These are phyloP conservation scores for Amaurobius ferox DNA, from an alignment of 2,888 invertebrate genomes.

Conservation along the genomic window DNA sequence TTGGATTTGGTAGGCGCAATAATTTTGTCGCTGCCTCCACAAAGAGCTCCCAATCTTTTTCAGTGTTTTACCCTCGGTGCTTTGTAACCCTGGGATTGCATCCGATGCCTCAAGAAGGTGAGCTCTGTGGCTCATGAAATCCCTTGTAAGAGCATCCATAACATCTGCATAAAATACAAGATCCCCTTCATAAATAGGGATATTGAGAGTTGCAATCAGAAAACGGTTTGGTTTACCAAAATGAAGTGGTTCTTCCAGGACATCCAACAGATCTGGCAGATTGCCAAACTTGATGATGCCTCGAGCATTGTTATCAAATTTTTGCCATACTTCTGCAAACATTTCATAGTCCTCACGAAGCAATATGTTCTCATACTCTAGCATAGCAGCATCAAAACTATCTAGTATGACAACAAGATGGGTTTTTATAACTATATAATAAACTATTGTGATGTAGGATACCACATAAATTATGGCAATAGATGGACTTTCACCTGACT, in stretches of 20 bases:
- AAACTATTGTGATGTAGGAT: constrained; percentile 62
- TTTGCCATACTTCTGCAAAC: constrained; percentile 69
- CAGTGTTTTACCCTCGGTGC: constrained; percentile 53
- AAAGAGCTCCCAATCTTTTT: constrained; percentile 60
- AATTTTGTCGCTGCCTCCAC: constrained; percentile 63
- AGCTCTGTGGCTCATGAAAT: constrained; percentile 57
- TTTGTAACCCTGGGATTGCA: constrained; percentile 35
- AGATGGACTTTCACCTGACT: constrained; percentile 21
- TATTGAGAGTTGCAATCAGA: constrained; percentile 63
- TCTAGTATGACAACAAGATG: constrained; percentile 51
- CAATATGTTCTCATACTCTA: constrained; percentile 52
- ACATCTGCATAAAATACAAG: constrained; percentile 65
- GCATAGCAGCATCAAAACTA: constrained; percentile 54
- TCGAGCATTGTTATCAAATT: constrained; percentile 58
- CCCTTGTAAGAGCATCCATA: constrained; percentile 67
- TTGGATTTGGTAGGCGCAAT: constrained; percentile 58
- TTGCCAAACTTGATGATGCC: constrained; percentile 61
- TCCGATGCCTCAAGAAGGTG: constrained; percentile 40
- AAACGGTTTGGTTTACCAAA: constrained; percentile 60
- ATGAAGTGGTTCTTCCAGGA: constrained; percentile 64
- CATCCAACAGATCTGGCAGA: constrained; percentile 62
- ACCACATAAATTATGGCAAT: constrained; percentile 47
- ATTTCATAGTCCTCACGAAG: constrained; percentile 65
- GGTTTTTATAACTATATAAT: constrained; percentile 61
- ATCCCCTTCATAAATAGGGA: constrained; percentile 69